Base-by-base conservation (phyloP, 2,113 vertebrate genomes). In the Antechinus stuartii region DNA sequence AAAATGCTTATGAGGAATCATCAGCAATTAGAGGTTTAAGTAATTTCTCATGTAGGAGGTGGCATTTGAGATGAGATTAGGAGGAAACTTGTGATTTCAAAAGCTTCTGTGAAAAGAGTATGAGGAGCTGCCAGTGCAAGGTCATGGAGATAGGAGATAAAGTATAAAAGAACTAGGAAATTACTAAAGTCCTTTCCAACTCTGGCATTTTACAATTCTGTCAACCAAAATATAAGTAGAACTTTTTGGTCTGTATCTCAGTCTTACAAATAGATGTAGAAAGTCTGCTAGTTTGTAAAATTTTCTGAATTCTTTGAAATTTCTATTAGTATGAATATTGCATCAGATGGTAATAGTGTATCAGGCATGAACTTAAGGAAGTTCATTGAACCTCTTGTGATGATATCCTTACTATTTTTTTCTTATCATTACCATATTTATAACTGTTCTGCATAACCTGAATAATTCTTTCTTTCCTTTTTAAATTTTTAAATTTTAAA, bases 341-440 rank as follows among this genome's bases (percentile, higher is more conserved):
- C 12, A 47, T 92, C 11, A 42, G 68, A 49, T 47, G 10, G 2
- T 2, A 46, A 35, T 93, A 91, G 53, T 76, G 50, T 76, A n/a
- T 2, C 89, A 49, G 5, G 1, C 8, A 8, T 56, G 49, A 52
- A 10, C 8, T 91, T 42, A 84, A 53, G 53, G 68, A 92, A 68
- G 56, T 46, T 57, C 25, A 9, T 49, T 11, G 25, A 53, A 9
- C 11, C 11, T 46, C 35, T 25, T 1, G 0, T 27, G 23, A 6
- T 52, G 90, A n/a, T 27, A 19, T 93, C 53, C 56, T 35, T 68
- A 23, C 25, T 68, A 92, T 47, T 57, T n/a, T 61, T 91, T 89
- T 84, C 24, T 42, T 56, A 91, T 94, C n/a, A 68, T 90, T 91
- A 76, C 54, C 76, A 90, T 30, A 35, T 52, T 89, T 95, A 9